A percentile compares a stretch with the other conserved stretches of the same genome.
phyloP scores from a whole-genome alignment of 2,888 invertebrate genomes.

The Stenoptilia bipunctidactyla region DNA sequence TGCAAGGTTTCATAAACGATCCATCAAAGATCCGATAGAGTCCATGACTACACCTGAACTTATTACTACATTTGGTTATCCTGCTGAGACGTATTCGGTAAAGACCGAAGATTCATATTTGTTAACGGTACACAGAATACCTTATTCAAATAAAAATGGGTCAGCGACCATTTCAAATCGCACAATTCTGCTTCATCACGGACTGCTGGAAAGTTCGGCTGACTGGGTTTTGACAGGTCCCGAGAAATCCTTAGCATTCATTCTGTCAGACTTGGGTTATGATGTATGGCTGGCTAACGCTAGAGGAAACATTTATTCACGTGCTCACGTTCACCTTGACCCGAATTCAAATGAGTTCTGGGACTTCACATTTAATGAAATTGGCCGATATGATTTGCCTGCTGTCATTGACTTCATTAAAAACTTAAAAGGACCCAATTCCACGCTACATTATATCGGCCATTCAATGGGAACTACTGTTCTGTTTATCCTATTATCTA shows the following conservation, averaged over 20 bases:
- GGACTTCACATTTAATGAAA: conserved; percentile 89
- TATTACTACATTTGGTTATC: conserved; percentile 73
- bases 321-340: conserved; percentile 70
- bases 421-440: conserved; percentile 41
- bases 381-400: conserved; percentile 88
- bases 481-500: conserved; percentile 78
- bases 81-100: conserved; percentile 78
- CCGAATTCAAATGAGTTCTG: conserved; percentile 75
- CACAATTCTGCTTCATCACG: conserved; percentile 84
- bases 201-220: conserved; percentile 81
- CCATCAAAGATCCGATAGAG: no score
- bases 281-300: conserved; percentile 90
- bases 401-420: conserved; percentile 81
- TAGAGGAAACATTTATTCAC: conserved; percentile 84
- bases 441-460: conserved; percentile 80
- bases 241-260: conserved; percentile 74
- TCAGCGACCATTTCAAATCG: conserved; percentile 28
- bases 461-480: conserved; percentile 93
- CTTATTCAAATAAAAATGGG: conserved; percentile 57
- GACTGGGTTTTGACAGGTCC: conserved; percentile 82
- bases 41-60: conserved; percentile 51
- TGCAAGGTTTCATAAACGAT: no score
- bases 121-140: conserved; percentile 85
- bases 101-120: conserved; percentile 87
- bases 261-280: conserved; percentile 77